phyloP scores from a whole-genome alignment of 2,113 vertebrate species.

The Electrona antarctica region DNA sequence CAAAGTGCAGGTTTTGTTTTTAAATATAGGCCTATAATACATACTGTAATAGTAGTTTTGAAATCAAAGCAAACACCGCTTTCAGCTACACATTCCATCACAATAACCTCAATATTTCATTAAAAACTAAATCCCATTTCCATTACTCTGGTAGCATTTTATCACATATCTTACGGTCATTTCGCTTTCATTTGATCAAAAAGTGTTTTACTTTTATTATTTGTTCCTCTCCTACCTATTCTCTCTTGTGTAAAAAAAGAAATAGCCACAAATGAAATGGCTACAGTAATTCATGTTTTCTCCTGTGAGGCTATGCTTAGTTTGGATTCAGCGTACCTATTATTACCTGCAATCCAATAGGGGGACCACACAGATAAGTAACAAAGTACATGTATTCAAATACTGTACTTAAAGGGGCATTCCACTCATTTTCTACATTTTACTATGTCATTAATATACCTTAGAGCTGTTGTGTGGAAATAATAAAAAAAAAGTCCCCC shows the following conservation, averaged over 20 bases:
- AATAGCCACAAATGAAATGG: conserved; percentile 4
- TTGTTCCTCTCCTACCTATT: neutral
- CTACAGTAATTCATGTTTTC: neutral
- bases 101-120: neutral
- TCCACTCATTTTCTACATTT: too few relatives aligned
- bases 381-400: too few relatives aligned
- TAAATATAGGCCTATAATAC: too few relatives aligned
- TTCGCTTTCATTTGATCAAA: neutral
- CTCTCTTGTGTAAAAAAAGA: neutral
- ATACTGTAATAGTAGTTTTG: neutral
- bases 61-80: neutral
- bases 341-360: neutral
- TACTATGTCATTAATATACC: too few relatives aligned
- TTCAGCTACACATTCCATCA: neutral
- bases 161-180: too few relatives aligned
- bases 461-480: too few relatives aligned
- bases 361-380: neutral
- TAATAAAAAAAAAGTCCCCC: too few relatives aligned
- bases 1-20: too few relatives aligned
- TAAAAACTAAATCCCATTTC: too few relatives aligned
- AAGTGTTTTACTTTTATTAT: neutral
- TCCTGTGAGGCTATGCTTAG: neutral
- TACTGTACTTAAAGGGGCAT: too few relatives aligned
- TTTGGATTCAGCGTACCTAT: conserved; percentile 1
- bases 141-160: too few relatives aligned